These are phyloP conservation scores for Stomatorhinus ivindoensis DNA, from an alignment of 2,113 vertebrate species.

Conservation along the genomic window DNA sequence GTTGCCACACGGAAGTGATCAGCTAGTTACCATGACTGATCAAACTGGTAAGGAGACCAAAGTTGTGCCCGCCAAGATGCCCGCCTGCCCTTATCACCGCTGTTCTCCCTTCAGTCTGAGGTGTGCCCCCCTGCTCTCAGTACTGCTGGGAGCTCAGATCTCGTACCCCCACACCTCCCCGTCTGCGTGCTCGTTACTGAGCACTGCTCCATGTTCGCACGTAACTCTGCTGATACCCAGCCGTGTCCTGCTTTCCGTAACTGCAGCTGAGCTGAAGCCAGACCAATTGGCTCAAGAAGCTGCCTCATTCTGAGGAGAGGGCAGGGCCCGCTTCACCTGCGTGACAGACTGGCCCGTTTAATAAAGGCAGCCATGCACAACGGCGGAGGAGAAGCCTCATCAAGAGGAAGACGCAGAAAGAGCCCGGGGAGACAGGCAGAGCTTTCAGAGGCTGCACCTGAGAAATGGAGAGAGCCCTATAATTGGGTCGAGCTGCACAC, in stretches of 20 bases:
- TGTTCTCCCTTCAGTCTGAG: not conserved
- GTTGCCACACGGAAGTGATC: not conserved
- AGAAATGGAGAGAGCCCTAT: not conserved
- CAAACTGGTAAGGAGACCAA: not conserved
- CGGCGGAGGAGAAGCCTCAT: not conserved
- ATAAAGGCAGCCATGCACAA: conserved; percentile 45
- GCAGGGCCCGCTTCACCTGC: conserved; percentile 42
- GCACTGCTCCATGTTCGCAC: not conserved
- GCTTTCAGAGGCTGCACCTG: not conserved
- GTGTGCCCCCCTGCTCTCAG: not conserved
- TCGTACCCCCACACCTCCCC: not conserved
- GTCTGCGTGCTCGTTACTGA: conserved; percentile 1
- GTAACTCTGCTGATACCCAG: not conserved
- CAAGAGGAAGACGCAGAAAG: not conserved
- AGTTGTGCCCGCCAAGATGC: not conserved
- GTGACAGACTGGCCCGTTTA: conserved; percentile 50
- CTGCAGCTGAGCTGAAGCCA: conserved; percentile 51
- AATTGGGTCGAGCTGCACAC: not conserved
- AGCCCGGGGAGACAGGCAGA: not conserved
- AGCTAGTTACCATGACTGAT: not conserved
- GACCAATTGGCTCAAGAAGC: conserved; percentile 45
- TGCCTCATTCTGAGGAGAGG: conserved; percentile 23
- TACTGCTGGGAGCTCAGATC: not conserved
- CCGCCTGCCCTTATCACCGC: not conserved
- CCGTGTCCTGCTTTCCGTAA: conserved; percentile 25